Base-by-base conservation (phyloP, 2,797 vertebrate species). In the Antennarius maculatus region DNA sequence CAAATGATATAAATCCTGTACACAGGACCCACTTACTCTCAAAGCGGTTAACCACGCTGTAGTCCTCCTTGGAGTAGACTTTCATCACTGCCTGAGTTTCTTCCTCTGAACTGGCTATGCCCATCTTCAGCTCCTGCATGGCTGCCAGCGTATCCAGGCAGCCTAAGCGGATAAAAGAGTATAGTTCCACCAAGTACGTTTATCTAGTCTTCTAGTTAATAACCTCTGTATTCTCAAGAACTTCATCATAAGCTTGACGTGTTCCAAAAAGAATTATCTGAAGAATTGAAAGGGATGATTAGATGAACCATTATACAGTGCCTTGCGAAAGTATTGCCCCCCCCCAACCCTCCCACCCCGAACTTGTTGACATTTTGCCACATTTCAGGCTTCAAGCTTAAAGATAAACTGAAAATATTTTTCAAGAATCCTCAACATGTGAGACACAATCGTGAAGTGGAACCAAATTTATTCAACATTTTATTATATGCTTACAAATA, bases 111-210 rank as follows among this genome's bases (percentile, higher is more conserved):
- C 94, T 99, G 61, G 97, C 92, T 68, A 99, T 92, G 43, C 97
- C 96, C 96, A 99, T 98, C 88, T 99, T 99, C 79, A 99, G 93
- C 79, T 99, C 98, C 73, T 99, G 97, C 97, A 99, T 98, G 82
- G 96, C 94, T 69, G 98, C 97, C 86, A 99, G 91, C 5, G 98
- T 99, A 88, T 99, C 98, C 81, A 99, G 91, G 84, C 98, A 99
- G 86, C 98, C 98, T 99, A 71, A 54, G 28, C 7, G 37, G 42
- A 79, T 16, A 76, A 54, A 23, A 7, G 23, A 61, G 54, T n/a
- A 56, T n/a, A 64, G 1, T 3, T 59, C 11, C 50, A 63, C 5
- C 74, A 54, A 65, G 4, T 7, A 53, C 3, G 18, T 4, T 12
- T 23, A 23, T 42, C 17, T 17, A 39, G 17, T 4, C 42, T 3